Evolutionary conservation across 2,888 invertebrate genomes (phyloP).

Genomic region (Suillia variegata): DNA sequence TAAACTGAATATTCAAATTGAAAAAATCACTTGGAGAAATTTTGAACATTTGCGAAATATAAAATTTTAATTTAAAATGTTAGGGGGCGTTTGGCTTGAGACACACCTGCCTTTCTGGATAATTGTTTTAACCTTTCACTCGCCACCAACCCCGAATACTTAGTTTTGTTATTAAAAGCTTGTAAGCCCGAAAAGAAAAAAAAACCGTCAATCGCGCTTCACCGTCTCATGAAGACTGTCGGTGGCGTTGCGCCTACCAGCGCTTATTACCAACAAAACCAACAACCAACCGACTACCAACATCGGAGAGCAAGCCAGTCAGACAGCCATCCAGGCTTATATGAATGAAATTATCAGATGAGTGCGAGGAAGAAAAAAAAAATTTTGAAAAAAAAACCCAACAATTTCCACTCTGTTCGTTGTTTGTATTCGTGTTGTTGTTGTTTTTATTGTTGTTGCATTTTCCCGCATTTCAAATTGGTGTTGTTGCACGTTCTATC

Average conservation of each 20-base stretch:
- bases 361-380: neutral
- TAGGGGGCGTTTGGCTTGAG: too few relatives aligned
- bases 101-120: too few relatives aligned
- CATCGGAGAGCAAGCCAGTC: neutral
- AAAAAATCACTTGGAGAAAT: too few relatives aligned
- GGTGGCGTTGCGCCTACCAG: neutral
- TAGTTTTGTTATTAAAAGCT: too few relatives aligned
- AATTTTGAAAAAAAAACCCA: neutral
- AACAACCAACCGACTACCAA: neutral
- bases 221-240: neutral
- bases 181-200: too few relatives aligned
- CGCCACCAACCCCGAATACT: too few relatives aligned
- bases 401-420: neutral
- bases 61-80: too few relatives aligned
- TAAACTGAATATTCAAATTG: too few relatives aligned
- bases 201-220: neutral
- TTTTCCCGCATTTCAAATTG: neutral
- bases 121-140: too few relatives aligned
- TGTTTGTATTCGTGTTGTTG: too few relatives aligned
- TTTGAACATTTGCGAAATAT: too few relatives aligned
- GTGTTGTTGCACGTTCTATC: neutral
- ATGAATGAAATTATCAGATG: slow-evolving; percentile 1
- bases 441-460: neutral
- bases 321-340: too few relatives aligned
- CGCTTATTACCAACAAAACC: slow-evolving; percentile 1